Base-by-base conservation (phyloP, 2,888 invertebrate species). In the Aleiodes leptofemur region DNA sequence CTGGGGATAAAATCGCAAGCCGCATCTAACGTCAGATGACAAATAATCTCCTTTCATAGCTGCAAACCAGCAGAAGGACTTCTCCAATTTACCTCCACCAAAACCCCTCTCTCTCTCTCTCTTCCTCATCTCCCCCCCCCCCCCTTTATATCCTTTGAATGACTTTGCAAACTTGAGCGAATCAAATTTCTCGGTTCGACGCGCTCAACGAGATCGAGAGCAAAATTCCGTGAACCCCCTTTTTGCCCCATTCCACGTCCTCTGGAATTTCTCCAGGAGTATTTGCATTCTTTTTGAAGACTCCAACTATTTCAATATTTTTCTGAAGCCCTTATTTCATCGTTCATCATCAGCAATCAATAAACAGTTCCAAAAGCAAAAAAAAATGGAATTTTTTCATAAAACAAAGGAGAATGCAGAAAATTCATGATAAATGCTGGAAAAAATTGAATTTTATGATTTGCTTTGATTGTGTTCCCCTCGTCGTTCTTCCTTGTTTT, bases 121-220 rank as follows among this genome's bases (percentile, higher is more conserved):
- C 23, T 23, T 1, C 2, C 23, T 23, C n/a, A n/a, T 23, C 23
- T 23, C 23, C 23, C 23, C 2, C 2, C 23, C 4, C 38, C 8
- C 38, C 8, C 8, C 38, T 0, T 38, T 61, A 43, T 43, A 64
- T 64, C 64, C 38, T 16, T 14, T 16, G 43, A 55, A 76, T 70
- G 76, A 74, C 74, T 72, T 71, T 56, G 76, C 66, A 74, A 77
- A 77, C 66, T 74, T 48, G 71, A 3, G 64, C 53, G 51, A 74
- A 72, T 64, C 53, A 71, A 70, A 77, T 77, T 77, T 77, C 71
- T 71, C 71, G 73, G 51, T 74, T 69, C 69, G 55, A 68, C 72
- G 43, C 43, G 23, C 11, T 14, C 34, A 57, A 48, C 55, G 50
- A 59, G 64, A 59, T 55, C 53, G 73, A 29, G 68, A 56, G 61